Percentiles rank a stretch among this genome's conserved stretches.
phyloP scores from a whole-genome alignment of 2,888 invertebrate species.

The Synergus laeviventris region DNA sequence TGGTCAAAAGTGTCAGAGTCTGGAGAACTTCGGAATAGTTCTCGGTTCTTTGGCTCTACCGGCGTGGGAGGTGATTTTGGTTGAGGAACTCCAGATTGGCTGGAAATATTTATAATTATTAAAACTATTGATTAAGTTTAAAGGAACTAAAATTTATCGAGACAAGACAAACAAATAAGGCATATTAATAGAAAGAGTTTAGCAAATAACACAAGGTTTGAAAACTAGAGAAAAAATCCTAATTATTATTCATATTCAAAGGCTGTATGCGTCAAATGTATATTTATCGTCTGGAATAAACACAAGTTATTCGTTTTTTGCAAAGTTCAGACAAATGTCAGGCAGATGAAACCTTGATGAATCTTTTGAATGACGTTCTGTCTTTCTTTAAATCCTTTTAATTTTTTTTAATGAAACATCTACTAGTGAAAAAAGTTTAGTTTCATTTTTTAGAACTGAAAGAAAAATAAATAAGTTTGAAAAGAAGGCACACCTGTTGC shows the following conservation, averaged over 20 bases:
- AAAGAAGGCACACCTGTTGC: constrained; percentile 70
- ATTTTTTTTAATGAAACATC: too few species aligned
- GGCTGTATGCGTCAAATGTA: neutral
- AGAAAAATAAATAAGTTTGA: neutral
- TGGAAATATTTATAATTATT: constrained; percentile 54
- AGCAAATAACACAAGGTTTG: neutral
- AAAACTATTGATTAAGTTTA: neutral
- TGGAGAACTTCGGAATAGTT: constrained; percentile 69
- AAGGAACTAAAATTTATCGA: neutral
- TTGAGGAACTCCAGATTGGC: constrained; percentile 77
- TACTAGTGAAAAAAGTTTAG: neutral
- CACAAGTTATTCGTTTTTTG: neutral
- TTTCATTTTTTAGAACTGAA: neutral
- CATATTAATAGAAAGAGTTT: neutral
- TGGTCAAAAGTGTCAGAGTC: constrained; percentile 72
- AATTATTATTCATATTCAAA: neutral
- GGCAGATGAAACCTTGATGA: neutral
- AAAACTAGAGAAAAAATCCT: neutral
- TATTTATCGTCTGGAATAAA: neutral
- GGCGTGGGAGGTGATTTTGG: constrained; percentile 83
- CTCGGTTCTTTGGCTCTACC: constrained; percentile 78
- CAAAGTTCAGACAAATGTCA: neutral
- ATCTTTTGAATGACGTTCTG: neutral
- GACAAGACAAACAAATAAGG: neutral
- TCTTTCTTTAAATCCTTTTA: neutral